These are phyloP conservation scores for Eristalis tenax DNA, from an alignment of 2,888 invertebrate species.

Conservation along the genomic window DNA sequence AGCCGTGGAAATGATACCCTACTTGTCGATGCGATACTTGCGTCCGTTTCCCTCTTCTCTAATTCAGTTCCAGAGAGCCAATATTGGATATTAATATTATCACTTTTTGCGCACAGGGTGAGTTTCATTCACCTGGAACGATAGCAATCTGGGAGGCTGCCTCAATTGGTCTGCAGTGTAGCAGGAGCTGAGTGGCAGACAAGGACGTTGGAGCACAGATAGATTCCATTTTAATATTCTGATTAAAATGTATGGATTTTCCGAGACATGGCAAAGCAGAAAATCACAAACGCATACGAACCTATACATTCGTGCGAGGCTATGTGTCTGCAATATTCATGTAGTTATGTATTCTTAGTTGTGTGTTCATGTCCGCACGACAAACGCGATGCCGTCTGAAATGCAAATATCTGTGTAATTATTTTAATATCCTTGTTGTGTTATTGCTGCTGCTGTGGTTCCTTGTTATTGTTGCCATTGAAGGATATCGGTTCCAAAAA, in stretches of 20 bases:
- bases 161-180: neutral
- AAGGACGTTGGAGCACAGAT: conserved; percentile 5
- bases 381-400: neutral
- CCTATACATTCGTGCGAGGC: neutral
- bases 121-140: conserved; percentile 10
- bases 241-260: conserved; percentile 37
- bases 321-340: neutral
- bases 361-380: neutral
- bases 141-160: conserved; percentile 8
- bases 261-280: conserved; percentile 17
- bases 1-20: conserved; percentile 4
- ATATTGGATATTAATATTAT: conserved; percentile 23
- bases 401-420: conserved; percentile 27
- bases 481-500: conserved; percentile 11
- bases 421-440: conserved; percentile 19
- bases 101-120: conserved; percentile 9
- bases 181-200: neutral
- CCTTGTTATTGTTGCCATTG: conserved; percentile 10
- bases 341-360: neutral
- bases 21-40: conserved; percentile 1
- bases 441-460: conserved; percentile 2
- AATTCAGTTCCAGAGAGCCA: conserved; percentile 2
- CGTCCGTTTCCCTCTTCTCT: neutral
- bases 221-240: conserved; percentile 28
- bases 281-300: conserved; percentile 10